Percentiles rank a stretch among this genome's conserved stretches.
Evolutionary conservation across 1,140 invertebrate species (phyloP).

Genomic region (Caenorhabditis remanei): DNA sequence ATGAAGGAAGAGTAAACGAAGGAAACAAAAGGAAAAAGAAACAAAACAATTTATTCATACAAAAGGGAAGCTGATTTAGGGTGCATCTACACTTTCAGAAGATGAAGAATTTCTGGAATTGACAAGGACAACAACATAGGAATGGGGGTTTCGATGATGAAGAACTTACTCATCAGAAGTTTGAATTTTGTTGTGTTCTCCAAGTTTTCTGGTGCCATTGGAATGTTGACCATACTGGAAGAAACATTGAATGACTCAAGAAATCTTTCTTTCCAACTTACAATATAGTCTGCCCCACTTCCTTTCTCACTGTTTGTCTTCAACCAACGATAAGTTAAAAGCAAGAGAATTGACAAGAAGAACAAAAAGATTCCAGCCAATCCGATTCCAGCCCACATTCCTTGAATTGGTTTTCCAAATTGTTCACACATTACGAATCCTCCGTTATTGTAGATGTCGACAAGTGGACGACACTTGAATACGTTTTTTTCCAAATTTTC

Average conservation of each 20-base stretch:
- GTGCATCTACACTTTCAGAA: not conserved
- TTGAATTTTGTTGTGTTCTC: not conserved
- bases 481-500: not conserved
- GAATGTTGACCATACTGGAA: not conserved
- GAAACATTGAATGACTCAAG: not conserved
- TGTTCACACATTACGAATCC: slow-evolving; percentile 42
- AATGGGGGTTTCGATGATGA: not conserved
- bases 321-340: slow-evolving; percentile 26
- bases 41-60: not conserved
- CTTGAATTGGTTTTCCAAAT: slow-evolving; percentile 33
- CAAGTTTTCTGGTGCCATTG: not conserved
- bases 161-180: slow-evolving; percentile 4
- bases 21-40: not conserved
- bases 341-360: slow-evolving; percentile 26
- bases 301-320: slow-evolving; percentile 25
- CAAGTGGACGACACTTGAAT: slow-evolving; percentile 24
- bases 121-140: not conserved
- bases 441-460: slow-evolving; percentile 24
- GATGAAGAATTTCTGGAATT: not conserved
- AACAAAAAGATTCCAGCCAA: slow-evolving; percentile 36
- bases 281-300: not conserved
- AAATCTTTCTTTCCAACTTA: not conserved
- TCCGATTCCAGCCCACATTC: slow-evolving; percentile 35
- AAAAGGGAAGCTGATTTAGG: not conserved
- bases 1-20: not conserved